Evolutionary conservation across 2,113 vertebrate species (phyloP).

Genomic region (Romanogobio albipinnatus): DNA sequence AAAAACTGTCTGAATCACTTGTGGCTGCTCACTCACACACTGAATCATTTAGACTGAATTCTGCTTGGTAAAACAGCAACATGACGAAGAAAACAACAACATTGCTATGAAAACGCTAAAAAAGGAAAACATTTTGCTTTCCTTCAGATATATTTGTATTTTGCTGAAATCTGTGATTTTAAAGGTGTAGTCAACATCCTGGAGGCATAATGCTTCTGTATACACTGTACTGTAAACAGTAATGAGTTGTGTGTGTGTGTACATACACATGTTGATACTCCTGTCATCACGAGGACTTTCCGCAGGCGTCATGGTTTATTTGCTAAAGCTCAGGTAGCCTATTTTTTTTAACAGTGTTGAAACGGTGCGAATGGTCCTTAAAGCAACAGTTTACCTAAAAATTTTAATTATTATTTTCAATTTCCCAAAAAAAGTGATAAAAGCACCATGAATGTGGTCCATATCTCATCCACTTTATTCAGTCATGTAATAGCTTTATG

Average conservation of each 20-base stretch:
- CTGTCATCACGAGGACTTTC: neutral
- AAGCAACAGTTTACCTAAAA: neutral
- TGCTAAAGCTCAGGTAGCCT: neutral
- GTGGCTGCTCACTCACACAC: neutral
- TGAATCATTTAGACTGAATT: neutral
- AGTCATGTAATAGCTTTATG: neutral
- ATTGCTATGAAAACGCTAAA: neutral
- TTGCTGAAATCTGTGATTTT: neutral
- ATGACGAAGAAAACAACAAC: neutral
- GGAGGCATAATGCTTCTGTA: neutral
- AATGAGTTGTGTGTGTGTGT: neutral
- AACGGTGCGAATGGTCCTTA: neutral
- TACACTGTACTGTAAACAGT: neutral
- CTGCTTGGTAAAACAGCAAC: neutral
- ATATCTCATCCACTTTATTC: too few species aligned
- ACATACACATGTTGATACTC: neutral
- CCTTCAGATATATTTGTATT: too few species aligned
- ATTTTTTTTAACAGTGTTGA: neutral
- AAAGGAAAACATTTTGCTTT: neutral
- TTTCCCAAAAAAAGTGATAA: neutral
- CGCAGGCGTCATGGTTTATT: neutral
- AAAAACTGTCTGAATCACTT: neutral
- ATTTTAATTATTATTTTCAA: too few species aligned
- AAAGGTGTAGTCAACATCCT: neutral
- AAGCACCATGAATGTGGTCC: too few species aligned